Percentiles rank a stretch among this genome's conserved stretches.
Conservation (phyloP, 2,797 vertebrate genomes). For the Columba guinea region DNA sequence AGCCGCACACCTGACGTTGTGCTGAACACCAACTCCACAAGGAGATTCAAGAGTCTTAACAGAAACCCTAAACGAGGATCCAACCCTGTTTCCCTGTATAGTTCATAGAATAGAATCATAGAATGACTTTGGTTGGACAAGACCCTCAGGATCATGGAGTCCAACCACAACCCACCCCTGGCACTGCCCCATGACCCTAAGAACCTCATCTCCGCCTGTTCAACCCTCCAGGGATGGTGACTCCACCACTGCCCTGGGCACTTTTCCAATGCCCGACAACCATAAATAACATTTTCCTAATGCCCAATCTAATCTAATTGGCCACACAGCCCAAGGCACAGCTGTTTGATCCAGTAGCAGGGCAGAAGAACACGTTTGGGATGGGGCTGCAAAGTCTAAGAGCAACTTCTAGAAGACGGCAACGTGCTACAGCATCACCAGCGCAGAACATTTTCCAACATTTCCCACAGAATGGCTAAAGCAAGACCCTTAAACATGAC, state of each 20-base stretch:
- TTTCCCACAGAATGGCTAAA: not conserved
- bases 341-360: not conserved
- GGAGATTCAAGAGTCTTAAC: not conserved
- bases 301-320: too few relatives aligned
- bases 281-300: too few relatives aligned
- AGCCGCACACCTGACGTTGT: not conserved
- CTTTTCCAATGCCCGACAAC: too few relatives aligned
- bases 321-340: not conserved
- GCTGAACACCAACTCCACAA: not conserved
- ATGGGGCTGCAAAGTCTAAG: not conserved
- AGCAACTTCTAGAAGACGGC: not conserved
- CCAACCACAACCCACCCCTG: too few relatives aligned
- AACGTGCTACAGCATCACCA: not conserved
- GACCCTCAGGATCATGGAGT: too few relatives aligned
- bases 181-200: too few relatives aligned
- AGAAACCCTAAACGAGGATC: not conserved
- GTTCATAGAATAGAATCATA: not conserved
- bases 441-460: not conserved
- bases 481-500: not conserved
- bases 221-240: too few relatives aligned
- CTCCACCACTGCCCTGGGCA: too few relatives aligned
- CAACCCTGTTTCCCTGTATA: fast-evolving
- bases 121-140: too few relatives aligned
- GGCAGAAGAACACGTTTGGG: not conserved
- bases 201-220: too few relatives aligned